Evolutionary conservation across 2,797 vertebrate species (phyloP), one percentile per base, ranked within the genome.

Genomic region (Peromyscus nudipes): DNA sequence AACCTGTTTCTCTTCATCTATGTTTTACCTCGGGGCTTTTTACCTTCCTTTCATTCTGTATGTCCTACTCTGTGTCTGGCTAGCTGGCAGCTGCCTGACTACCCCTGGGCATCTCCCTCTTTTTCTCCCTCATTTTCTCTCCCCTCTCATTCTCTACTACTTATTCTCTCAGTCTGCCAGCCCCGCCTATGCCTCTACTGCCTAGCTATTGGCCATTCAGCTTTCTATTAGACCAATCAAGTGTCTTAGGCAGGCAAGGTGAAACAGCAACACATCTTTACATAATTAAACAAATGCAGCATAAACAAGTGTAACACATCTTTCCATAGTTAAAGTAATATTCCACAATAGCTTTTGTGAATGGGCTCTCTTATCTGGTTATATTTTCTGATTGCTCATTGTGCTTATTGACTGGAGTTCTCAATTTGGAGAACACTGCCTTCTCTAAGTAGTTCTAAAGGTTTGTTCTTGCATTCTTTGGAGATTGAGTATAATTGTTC

Each of bases 351-450:
- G 4, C 71, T 76, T 79, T 92, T 76, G 60, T 69, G 1, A 90
- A 49, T 76, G 19, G 77, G n/a, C 27, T 92, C 7, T 77, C 67
- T 97, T 77, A 19, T 46, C 57, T 31, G 52, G 2, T 67, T 67
- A 25, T 57, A 60, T 13, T 92, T 94, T 94, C 52, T 94, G 90
- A 80, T 94, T n/a, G 81, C 60, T 80, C 46, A 88, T 82, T 87
- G 2, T 65, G 4, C 37, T 92, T 89, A 89, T 37, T 90, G 46
- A 77, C 77, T 17, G 76, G 55, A 71, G 65, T 21, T 96, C 89
- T 77, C 49, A 71, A 71, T 71, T 25, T 37, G 40, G n/a, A 80
- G 10, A 67, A 19, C 60, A 23, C 29, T 89, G 16, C 92, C 81
- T 5, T 92, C 52, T 65, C 40, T 57, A n/a, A 27, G 27, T 87